Conservation (phyloP, 2,797 vertebrate species). For the Valencia hispanica region DNA sequence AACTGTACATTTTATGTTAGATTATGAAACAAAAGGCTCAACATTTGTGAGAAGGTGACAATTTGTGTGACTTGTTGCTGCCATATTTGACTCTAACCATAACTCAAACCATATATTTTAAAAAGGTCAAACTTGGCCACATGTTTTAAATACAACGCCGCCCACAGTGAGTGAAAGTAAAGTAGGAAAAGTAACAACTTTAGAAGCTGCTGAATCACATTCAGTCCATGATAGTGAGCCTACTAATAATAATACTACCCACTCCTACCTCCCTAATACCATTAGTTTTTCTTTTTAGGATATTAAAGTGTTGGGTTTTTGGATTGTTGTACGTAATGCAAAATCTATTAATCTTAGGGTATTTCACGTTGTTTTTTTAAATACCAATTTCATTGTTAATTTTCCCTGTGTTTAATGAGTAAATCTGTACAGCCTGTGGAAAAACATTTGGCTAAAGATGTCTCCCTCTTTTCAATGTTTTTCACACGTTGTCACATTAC, state of each 20-base stretch:
- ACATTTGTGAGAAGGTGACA: background rate
- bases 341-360: background rate
- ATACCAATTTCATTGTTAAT: background rate
- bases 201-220: background rate
- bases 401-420: background rate
- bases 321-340: background rate
- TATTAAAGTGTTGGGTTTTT: background rate
- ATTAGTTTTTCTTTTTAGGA: background rate
- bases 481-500: background rate
- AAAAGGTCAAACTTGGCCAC: background rate
- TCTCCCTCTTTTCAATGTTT: background rate
- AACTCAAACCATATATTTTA: background rate
- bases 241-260: background rate
- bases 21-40: background rate
- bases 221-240: background rate
- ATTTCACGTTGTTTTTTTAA: background rate
- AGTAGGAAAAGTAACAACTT: background rate
- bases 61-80: background rate
- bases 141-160: background rate
- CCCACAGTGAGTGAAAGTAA: constrained; percentile 2
- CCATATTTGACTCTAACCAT: background rate
- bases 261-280: background rate
- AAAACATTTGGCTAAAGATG: background rate
- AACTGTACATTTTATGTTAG: background rate
- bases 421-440: background rate